A percentile compares a stretch with the other conserved stretches of the same genome.
phyloP scores from a whole-genome alignment of 1,140 invertebrate species.

The Periplaneta americana region DNA sequence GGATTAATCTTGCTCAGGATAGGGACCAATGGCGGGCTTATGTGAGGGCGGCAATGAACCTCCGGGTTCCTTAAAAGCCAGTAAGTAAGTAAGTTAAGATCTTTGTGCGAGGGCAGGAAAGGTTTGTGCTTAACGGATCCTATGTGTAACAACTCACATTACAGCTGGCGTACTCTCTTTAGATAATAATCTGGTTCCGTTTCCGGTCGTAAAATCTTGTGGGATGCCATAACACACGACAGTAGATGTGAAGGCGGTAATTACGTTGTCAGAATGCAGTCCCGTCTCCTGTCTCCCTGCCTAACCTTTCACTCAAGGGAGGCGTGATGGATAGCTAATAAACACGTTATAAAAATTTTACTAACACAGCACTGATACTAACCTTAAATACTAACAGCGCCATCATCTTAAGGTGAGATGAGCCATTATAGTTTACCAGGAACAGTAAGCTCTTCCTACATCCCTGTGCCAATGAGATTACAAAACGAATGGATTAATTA shows the following conservation, averaged over 20 bases:
- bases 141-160: background rate
- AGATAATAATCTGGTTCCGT: background rate
- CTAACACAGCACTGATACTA: background rate
- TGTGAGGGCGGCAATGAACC: too few species aligned
- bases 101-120: too few species aligned
- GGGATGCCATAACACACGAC: background rate
- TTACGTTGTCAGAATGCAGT: background rate
- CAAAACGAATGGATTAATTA: too few species aligned
- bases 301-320: background rate
- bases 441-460: too few species aligned
- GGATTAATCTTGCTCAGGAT: too few species aligned
- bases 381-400: background rate
- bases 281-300: background rate
- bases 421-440: background rate
- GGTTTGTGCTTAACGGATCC: too few species aligned
- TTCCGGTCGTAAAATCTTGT: background rate
- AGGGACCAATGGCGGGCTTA: too few species aligned
- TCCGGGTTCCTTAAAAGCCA: too few species aligned
- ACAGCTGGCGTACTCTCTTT: background rate
- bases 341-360: background rate
- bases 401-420: background rate
- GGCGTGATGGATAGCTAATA: background rate
- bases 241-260: background rate
- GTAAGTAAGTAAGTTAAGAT: too few species aligned
- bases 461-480: too few species aligned